These are phyloP conservation scores for Tauraco erythrolophus DNA, from an alignment of 2,113 vertebrate species.

Conservation along the genomic window DNA sequence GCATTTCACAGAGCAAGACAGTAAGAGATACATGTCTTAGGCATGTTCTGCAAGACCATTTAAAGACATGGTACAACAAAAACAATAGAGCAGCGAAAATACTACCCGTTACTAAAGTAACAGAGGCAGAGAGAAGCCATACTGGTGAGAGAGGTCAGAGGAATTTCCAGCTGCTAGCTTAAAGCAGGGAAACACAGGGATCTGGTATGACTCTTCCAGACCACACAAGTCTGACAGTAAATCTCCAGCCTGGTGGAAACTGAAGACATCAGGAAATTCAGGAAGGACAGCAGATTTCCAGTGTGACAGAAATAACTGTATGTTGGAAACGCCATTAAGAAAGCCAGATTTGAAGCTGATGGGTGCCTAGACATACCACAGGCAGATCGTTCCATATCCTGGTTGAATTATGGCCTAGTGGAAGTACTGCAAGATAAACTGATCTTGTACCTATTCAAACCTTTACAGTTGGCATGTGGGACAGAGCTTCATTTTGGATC, in stretches of 20 bases:
- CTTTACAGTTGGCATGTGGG: background rate
- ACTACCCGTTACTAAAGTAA: background rate
- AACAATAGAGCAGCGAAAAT: background rate
- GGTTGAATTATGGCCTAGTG: background rate
- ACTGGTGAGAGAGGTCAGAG: background rate
- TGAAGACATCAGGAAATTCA: conserved; percentile 1
- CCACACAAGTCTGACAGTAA: background rate
- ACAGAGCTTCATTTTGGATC: background rate
- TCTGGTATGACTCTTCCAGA: background rate
- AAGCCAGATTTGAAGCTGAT: background rate
- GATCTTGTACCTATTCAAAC: background rate
- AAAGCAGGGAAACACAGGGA: background rate
- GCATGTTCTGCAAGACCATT: background rate
- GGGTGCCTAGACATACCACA: background rate
- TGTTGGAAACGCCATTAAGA: background rate
- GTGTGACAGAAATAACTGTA: background rate
- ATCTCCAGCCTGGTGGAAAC: background rate
- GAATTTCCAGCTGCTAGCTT: background rate
- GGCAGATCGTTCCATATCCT: background rate
- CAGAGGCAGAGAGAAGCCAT: background rate
- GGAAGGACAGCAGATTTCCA: background rate
- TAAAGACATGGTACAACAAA: background rate
- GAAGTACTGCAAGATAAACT: background rate
- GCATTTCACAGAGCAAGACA: background rate
- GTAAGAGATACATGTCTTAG: background rate